Evolutionary conservation across 2,888 invertebrate species (phyloP), one percentile per base, ranked within the genome.

Genomic region (Poecilobothrus nobilitatus): DNA sequence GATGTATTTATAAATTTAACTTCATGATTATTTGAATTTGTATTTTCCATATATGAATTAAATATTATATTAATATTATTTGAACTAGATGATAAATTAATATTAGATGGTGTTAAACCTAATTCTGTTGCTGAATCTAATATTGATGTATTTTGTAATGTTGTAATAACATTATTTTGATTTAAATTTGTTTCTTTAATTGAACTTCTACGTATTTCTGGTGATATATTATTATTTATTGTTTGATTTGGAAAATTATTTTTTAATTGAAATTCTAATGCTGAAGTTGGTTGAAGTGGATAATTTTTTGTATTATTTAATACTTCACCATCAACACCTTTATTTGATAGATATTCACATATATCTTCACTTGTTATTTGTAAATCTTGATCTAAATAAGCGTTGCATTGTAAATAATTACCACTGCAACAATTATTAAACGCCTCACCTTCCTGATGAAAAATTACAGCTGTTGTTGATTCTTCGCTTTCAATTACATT

Each of bases 281-380:
- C 79, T 66, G 79, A 81, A 73, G 78, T 78, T 1, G 81, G 81
- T 71, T 81, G 81, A 69, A 81, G 81, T 9, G 81, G 81, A 71
- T 81, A 81, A 70, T 76, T 81, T 72, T 79, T 79, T 64, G 79
- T 78, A 66, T 81, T 81, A 73, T 81, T 81, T 9, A 81, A 74
- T 12, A 81, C 75, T 69, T 79, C 79, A 22, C 78, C 79, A 6
- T 74, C 71, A 63, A 73, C 67, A 67, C 74, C 76, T 68, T 78
- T 78, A 73, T 81, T 81, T 15, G 81, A 80, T 66, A 81, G 73
- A 70, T 81, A 81, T 68, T 79, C 80, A 27, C 81, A 81, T 62
- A 81, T 81, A 67, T 81, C 81, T 73, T 81, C 81, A 73, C 80
- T 81, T 70, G 81, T 81, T n/a, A 81, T 81, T 74, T 81, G 81